Conservation (phyloP, 23 tunicate genomes). For the Halocynthia roretzi region DNA sequence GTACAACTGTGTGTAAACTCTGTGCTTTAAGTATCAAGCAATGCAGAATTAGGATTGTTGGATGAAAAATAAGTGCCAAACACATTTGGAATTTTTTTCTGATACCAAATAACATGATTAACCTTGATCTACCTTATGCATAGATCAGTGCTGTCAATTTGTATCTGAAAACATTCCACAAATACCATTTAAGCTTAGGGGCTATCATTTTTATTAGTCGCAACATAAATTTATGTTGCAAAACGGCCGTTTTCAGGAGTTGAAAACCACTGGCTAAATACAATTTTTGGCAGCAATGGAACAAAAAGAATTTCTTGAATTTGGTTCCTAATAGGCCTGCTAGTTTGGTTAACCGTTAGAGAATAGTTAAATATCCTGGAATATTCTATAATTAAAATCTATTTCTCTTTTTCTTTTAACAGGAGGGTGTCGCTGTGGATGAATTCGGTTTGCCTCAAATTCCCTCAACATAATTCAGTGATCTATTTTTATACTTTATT, state of each 20-base stretch:
- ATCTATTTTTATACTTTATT: too few relatives aligned
- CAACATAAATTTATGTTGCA: too few relatives aligned
- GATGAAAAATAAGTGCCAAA: too few relatives aligned
- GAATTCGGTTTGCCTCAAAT: constrained; percentile 92
- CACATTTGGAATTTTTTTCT: background rate
- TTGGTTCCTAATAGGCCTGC: background rate
- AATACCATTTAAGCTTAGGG: too few relatives aligned
- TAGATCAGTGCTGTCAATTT: too few relatives aligned
- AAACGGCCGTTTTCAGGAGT: too few relatives aligned
- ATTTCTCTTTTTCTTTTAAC: background rate
- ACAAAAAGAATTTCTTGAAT: background rate
- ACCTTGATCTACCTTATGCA: background rate
- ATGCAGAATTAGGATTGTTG: too few relatives aligned
- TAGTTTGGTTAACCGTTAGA: background rate
- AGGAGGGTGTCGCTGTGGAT: constrained; percentile 94
- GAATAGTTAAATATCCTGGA: too few relatives aligned
- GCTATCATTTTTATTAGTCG: too few relatives aligned
- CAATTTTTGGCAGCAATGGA: background rate
- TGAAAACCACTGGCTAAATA: background rate
- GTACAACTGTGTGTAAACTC: background rate
- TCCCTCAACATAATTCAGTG: constrained; percentile 30
- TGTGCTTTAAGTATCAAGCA: too few relatives aligned
- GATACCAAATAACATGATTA: background rate
- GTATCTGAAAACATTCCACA: too few relatives aligned
- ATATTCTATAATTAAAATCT: background rate